phyloP scores from a whole-genome alignment of 2,113 vertebrate species.

The Cromileptes altivelis region DNA sequence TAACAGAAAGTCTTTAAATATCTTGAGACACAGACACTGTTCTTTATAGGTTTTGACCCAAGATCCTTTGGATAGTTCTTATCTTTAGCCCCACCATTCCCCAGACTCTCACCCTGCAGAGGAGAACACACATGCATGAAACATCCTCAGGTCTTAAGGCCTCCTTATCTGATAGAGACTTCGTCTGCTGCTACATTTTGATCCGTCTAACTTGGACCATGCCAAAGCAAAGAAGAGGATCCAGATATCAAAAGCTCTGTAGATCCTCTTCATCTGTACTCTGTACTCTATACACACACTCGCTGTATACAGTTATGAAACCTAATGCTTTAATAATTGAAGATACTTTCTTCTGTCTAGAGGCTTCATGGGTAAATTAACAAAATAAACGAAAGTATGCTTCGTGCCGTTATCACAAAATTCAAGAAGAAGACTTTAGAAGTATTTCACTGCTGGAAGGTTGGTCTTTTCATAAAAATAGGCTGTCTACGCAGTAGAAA shows the following conservation, averaged over 20 bases:
- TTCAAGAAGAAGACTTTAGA: not conserved
- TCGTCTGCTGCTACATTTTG: conserved; percentile 46
- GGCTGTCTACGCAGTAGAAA: too few relatives aligned
- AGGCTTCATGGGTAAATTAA: not conserved
- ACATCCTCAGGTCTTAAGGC: conserved; percentile 26
- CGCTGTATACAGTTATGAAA: conserved; percentile 16
- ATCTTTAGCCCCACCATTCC: conserved; percentile 36
- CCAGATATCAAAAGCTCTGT: conserved; percentile 40
- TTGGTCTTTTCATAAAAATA: too few relatives aligned
- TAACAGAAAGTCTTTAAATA: not conserved
- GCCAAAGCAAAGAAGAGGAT: conserved; percentile 49
- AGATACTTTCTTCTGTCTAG: conserved; percentile 10
- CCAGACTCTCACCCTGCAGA: conserved; percentile 42
- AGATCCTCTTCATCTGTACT: conserved; percentile 13
- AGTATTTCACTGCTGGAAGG: too few relatives aligned
- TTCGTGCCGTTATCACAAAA: not conserved
- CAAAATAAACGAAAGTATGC: not conserved
- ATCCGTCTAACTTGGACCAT: conserved; percentile 47
- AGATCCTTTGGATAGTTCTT: conserved; percentile 30
- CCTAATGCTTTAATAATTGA: conserved; percentile 2
- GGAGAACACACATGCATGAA: conserved; percentile 15
- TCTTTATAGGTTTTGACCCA: not conserved
- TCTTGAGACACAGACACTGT: not conserved
- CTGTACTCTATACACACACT: conserved; percentile 11
- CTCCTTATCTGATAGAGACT: conserved; percentile 71